Conservation (phyloP, 35 echinoderm and acorn worm genomes). For the Amphiura filiformis region DNA sequence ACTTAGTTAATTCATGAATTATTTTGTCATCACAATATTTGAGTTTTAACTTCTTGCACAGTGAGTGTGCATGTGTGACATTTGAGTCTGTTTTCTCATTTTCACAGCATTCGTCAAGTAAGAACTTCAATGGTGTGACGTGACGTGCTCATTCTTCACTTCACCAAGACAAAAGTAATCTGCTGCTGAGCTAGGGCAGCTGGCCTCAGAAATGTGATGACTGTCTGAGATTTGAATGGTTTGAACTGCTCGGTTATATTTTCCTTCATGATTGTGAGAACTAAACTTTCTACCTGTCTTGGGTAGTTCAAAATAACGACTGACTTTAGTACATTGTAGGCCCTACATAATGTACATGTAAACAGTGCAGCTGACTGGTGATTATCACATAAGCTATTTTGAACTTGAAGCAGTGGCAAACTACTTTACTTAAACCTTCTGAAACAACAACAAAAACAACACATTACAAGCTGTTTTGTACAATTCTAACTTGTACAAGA, state of each 20-base stretch:
- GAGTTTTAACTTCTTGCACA: no score
- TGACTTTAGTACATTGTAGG: background rate
- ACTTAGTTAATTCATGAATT: no score
- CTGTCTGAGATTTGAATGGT: background rate
- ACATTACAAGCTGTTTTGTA: background rate
- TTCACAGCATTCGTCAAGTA: no score
- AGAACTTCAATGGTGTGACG: no score
- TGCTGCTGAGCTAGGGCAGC: no score
- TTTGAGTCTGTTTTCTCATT: no score
- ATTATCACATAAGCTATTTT: no score
- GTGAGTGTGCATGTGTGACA: no score
- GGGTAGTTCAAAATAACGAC: background rate
- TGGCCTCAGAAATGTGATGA: background rate
- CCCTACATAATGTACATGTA: background rate
- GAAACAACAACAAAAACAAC: background rate
- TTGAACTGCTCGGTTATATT: background rate
- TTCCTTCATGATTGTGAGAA: background rate
- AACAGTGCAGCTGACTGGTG: no score
- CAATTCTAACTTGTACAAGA: background rate
- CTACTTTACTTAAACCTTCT: background rate
- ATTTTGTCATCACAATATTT: no score
- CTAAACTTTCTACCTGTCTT: background rate
- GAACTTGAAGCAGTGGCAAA: background rate
- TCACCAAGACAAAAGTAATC: no score
- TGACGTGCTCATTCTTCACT: no score